A percentile compares a stretch with the other conserved stretches of the same genome.
phyloP scores from a whole-genome alignment of 2,888 invertebrate species.

The Leptopterna dolabrata region DNA sequence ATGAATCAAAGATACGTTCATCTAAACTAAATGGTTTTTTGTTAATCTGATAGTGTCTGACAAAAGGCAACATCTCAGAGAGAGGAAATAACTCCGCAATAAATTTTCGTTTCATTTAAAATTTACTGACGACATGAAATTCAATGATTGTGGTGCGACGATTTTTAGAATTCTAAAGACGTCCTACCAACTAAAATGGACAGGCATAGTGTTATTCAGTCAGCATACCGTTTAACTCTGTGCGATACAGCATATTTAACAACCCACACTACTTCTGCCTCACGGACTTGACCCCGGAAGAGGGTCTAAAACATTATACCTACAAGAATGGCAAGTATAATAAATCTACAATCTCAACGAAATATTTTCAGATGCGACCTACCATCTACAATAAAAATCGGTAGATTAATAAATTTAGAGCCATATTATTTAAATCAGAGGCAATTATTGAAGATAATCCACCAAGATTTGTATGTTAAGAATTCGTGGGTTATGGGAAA shows the following conservation, averaged over 20 bases:
- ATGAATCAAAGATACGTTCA: background rate
- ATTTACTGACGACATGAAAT: background rate
- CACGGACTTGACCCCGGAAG: background rate
- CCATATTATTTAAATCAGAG: too few species aligned
- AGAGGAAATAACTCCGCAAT: background rate
- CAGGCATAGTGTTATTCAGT: conserved; percentile 21
- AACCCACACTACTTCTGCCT: background rate
- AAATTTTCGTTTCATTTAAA: background rate
- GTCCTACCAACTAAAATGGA: conserved; percentile 13
- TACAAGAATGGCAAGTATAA: background rate
- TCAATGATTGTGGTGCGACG: background rate
- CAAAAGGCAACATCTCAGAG: background rate
- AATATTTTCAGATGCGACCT: background rate
- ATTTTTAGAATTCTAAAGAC: background rate
- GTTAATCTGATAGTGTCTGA: too few species aligned
- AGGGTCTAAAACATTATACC: background rate
- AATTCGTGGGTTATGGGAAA: too few species aligned
- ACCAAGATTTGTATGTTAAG: too few species aligned
- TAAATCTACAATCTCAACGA: background rate
- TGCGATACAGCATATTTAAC: conserved; percentile 21
- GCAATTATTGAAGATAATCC: too few species aligned
- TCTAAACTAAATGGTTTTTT: background rate
- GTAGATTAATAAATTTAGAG: too few species aligned
- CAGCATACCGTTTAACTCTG: conserved; percentile 1
- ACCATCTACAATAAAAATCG: too few species aligned